Percentiles rank a stretch among this genome's conserved stretches.
phyloP scores from a whole-genome alignment of 2,888 invertebrate genomes.

The Orthosia cruda region DNA sequence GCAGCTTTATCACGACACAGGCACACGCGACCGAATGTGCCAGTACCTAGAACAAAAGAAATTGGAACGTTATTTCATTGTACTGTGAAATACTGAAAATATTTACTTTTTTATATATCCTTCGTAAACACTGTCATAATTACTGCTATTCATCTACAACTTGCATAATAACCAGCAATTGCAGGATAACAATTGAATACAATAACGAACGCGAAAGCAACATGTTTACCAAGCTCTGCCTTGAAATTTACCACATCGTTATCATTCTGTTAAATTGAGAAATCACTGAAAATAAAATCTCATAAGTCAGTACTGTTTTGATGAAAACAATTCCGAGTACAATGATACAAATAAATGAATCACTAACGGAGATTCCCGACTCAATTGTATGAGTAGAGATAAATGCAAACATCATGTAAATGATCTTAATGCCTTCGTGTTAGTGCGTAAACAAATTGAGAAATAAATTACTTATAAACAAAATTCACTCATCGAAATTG shows the following conservation, averaged over 20 bases:
- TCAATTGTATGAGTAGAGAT: slow-evolving; percentile 54
- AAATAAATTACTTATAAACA: slow-evolving; percentile 72
- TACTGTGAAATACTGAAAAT: slow-evolving; percentile 1
- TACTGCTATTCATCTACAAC: slow-evolving; percentile 3
- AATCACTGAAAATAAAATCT: slow-evolving; percentile 28
- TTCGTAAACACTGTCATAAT: slow-evolving; percentile 21
- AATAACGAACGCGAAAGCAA: slow-evolving; percentile 12
- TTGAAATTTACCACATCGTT: slow-evolving; percentile 15
- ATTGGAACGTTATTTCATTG: slow-evolving; percentile 7
- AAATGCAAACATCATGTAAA: slow-evolving; percentile 59
- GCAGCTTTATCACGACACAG: slow-evolving; percentile 96
- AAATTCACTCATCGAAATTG: slow-evolving; percentile 64
- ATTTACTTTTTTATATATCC: slow-evolving; percentile 3
- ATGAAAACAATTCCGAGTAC: slow-evolving; percentile 72
- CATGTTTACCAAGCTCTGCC: slow-evolving; percentile 16
- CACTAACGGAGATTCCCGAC: slow-evolving; percentile 70
- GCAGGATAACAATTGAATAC: slow-evolving; percentile 7
- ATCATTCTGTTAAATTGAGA: slow-evolving; percentile 27
- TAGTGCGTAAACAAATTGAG: slow-evolving; percentile 71
- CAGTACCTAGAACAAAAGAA: slow-evolving; percentile 94
- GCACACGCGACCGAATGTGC: slow-evolving; percentile 99
- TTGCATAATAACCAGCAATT: slow-evolving; percentile 2
- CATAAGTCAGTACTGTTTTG: slow-evolving; percentile 36
- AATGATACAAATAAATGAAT: slow-evolving; percentile 68
- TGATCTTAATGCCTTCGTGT: slow-evolving; percentile 59